A percentile compares a stretch with the other conserved stretches of the same genome.
These are phyloP conservation scores for Phaenicophaeus curvirostris DNA, from an alignment of 2,797 vertebrate genomes.

Conservation along the genomic window DNA sequence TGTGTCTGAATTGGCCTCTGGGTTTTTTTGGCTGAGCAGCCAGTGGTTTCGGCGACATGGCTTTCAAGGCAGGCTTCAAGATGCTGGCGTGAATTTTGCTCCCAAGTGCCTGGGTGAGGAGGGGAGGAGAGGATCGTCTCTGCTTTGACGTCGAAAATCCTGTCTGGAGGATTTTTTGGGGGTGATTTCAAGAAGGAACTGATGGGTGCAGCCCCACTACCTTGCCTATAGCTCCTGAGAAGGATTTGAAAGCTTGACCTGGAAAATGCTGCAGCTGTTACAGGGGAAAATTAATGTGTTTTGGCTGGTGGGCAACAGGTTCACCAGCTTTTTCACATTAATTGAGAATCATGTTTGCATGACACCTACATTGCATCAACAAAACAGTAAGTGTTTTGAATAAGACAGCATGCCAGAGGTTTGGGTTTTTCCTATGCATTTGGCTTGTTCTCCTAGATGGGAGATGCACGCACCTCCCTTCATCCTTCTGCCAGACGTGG, in stretches of 20 bases:
- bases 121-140: neutral
- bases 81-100: neutral
- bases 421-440: neutral
- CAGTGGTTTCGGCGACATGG: neutral
- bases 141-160: neutral
- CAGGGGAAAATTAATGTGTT: neutral
- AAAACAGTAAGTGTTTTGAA: slow-evolving; percentile 34
- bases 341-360: neutral
- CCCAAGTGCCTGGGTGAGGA: rapidly evolving
- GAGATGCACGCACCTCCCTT: neutral
- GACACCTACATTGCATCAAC: neutral
- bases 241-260: slow-evolving; percentile 8
- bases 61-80: neutral
- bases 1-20: neutral
- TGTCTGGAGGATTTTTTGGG: neutral
- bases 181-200: neutral
- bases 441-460: neutral
- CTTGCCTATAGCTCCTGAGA: rapidly evolving
- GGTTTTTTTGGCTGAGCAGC: neutral
- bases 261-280: neutral
- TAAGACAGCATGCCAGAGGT: neutral
- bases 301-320: slow-evolving; percentile 37
- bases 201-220: neutral
- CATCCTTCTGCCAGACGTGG: neutral
- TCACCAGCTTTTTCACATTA: slow-evolving; percentile 41